Conservation (phyloP, 2,113 vertebrate species). For the Crotalus horridus region DNA sequence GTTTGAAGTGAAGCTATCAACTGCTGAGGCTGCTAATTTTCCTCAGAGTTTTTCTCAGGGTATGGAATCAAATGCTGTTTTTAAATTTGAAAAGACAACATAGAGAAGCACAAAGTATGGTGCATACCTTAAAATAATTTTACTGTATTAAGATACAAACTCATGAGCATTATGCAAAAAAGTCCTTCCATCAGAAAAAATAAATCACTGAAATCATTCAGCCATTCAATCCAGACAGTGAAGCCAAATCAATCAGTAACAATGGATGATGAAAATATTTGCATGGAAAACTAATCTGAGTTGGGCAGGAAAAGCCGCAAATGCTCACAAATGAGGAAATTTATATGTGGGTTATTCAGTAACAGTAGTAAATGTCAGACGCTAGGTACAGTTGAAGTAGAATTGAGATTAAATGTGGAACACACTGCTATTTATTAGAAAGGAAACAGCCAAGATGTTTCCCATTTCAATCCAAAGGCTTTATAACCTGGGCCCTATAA, state of each 20-base stretch:
- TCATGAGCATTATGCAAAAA: constrained; percentile 19
- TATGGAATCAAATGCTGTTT: neutral
- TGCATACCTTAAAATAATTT: neutral
- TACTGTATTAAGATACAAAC: constrained; percentile 6
- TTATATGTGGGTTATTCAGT: constrained; percentile 54
- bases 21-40: neutral
- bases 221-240: constrained; percentile 54
- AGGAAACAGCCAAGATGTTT: neutral
- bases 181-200: constrained; percentile 53
- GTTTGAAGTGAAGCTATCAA: neutral
- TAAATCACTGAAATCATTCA: constrained; percentile 56
- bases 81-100: neutral
- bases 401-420: constrained; percentile 33
- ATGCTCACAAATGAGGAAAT: neutral
- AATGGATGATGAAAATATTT: constrained; percentile 37
- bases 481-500: neutral
- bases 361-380: constrained; percentile 48
- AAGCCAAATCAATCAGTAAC: constrained; percentile 63
- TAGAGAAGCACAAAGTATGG: neutral
- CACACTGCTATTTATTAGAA: constrained; percentile 13
- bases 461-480: neutral
- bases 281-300: constrained; percentile 44
- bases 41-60: neutral
- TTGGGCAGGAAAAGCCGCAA: neutral
- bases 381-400: constrained; percentile 47